phyloP scores from a whole-genome alignment of 1,140 invertebrate genomes.

The Nasonia vitripennis region DNA sequence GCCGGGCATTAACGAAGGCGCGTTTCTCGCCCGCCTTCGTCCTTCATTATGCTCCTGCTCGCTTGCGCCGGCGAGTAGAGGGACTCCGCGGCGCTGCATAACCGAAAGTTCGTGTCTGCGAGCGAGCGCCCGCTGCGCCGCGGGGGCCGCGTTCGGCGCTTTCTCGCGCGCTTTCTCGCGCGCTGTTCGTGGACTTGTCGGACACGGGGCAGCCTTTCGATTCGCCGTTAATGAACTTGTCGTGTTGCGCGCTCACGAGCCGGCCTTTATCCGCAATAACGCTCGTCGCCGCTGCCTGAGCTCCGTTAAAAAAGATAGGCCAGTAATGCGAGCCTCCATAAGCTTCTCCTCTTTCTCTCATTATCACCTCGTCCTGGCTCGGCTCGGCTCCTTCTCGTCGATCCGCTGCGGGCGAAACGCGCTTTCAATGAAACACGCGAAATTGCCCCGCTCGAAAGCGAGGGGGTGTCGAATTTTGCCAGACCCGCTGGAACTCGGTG shows the following conservation, averaged over 20 bases:
- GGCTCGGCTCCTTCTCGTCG: no score
- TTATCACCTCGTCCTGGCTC: neutral
- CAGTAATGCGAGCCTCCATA: constrained; percentile 38
- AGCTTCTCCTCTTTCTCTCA: constrained; percentile 42
- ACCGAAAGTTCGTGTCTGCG: constrained; percentile 23
- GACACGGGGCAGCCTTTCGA: neutral
- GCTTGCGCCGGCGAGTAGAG: neutral
- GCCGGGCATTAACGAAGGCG: constrained; percentile 39
- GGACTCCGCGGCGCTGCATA: neutral
- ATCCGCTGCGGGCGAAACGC: no score
- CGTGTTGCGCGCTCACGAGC: no score
- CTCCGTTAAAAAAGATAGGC: constrained; percentile 45
- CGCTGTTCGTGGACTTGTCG: neutral
- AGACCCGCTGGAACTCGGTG: no score
- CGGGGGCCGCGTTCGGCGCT: neutral
- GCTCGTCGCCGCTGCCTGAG: neutral
- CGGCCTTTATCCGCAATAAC: neutral
- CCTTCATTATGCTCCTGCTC: constrained; percentile 3
- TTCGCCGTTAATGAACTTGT: constrained; percentile 29
- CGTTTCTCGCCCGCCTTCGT: neutral
- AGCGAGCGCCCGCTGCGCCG: neutral
- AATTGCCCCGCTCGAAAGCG: no score
- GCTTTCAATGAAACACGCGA: no score
- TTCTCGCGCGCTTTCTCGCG: no score
- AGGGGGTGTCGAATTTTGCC: no score